phyloP scores from a whole-genome alignment of 2,113 vertebrate species.

The Halichoeres trimaculatus region DNA sequence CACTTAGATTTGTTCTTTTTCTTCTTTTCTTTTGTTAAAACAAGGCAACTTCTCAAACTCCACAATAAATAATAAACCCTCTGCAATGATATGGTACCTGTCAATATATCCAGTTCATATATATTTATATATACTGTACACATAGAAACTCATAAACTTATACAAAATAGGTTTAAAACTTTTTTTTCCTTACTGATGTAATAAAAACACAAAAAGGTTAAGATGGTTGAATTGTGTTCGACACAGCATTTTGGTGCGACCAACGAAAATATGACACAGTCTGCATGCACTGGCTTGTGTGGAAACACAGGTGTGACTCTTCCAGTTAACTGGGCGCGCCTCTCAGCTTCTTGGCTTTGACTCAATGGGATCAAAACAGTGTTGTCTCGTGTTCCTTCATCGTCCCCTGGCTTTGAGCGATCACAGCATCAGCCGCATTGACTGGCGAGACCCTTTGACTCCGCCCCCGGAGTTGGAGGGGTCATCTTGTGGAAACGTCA shows the following conservation, averaged over 20 bases:
- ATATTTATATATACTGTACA: constrained; percentile 32
- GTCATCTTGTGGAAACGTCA: constrained; percentile 92
- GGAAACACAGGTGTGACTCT: constrained; percentile 45
- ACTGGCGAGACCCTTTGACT: constrained; percentile 90
- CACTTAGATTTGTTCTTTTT: constrained; percentile 79
- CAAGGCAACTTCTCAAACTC: constrained; percentile 86
- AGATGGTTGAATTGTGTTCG: constrained; percentile 52
- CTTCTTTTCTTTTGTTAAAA: constrained; percentile 66
- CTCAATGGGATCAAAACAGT: constrained; percentile 13
- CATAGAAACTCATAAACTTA: constrained; percentile 52
- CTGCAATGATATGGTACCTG: constrained; percentile 84
- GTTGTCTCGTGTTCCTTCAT: background rate
- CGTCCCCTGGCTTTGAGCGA: background rate
- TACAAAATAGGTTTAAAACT: constrained; percentile 74
- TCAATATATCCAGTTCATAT: constrained; percentile 81
- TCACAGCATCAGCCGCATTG: constrained; percentile 93
- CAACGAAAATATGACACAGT: constrained; percentile 49
- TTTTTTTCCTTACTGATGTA: constrained; percentile 37
- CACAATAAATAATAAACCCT: constrained; percentile 83
- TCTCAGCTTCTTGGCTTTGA: constrained; percentile 64
- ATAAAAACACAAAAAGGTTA: constrained; percentile 54
- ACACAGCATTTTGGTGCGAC: constrained; percentile 60
- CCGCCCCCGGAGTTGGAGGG: constrained; percentile 86
- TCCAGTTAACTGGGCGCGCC: constrained; percentile 63
- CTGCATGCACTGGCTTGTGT: constrained; percentile 66